Evolutionary conservation across 2,797 vertebrate species (phyloP).

Genomic region (Echeneis naucrates): DNA sequence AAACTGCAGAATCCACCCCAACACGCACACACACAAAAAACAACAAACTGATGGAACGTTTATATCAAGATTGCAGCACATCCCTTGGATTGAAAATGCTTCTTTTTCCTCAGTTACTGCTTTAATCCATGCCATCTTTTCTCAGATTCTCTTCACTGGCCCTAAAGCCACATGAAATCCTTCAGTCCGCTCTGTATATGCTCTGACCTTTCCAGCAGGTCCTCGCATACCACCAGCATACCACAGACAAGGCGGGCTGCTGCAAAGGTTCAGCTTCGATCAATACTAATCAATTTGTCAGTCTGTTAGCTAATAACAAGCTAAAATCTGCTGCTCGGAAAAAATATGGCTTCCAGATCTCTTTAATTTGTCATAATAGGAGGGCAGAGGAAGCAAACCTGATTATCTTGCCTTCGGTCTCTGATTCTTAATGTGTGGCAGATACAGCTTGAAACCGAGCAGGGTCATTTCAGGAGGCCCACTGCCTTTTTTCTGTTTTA

Average conservation of each 20-base stretch:
- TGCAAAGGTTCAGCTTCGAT: slow-evolving; percentile 73
- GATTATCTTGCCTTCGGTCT: slow-evolving; percentile 80
- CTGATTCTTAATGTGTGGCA: slow-evolving; percentile 75
- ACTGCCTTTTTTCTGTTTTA: slow-evolving; percentile 65
- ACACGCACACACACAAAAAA: slow-evolving; percentile 12
- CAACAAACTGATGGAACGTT: neutral
- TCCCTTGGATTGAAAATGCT: slow-evolving; percentile 3
- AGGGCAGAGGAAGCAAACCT: slow-evolving; percentile 79
- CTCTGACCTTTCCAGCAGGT: slow-evolving; percentile 79
- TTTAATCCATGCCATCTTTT: slow-evolving; percentile 28
- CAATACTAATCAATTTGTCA: slow-evolving; percentile 87
- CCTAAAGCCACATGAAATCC: slow-evolving; percentile 55
- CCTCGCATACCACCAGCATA: slow-evolving; percentile 69
- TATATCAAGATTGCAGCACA: neutral
- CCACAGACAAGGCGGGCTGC: slow-evolving; percentile 57
- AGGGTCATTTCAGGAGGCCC: slow-evolving; percentile 78
- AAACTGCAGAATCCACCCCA: neutral
- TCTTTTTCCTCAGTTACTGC: slow-evolving; percentile 11
- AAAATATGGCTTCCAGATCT: slow-evolving; percentile 85
- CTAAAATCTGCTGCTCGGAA: slow-evolving; percentile 77
- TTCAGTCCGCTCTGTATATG: slow-evolving; percentile 62
- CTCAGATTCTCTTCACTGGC: slow-evolving; percentile 31
- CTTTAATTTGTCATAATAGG: slow-evolving; percentile 89
- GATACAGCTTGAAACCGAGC: slow-evolving; percentile 72
- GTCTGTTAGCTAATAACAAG: slow-evolving; percentile 88